Evolutionary conservation across 2,113 vertebrate genomes (phyloP), one percentile per base, ranked within the genome.

Genomic region (Psophia crepitans): DNA sequence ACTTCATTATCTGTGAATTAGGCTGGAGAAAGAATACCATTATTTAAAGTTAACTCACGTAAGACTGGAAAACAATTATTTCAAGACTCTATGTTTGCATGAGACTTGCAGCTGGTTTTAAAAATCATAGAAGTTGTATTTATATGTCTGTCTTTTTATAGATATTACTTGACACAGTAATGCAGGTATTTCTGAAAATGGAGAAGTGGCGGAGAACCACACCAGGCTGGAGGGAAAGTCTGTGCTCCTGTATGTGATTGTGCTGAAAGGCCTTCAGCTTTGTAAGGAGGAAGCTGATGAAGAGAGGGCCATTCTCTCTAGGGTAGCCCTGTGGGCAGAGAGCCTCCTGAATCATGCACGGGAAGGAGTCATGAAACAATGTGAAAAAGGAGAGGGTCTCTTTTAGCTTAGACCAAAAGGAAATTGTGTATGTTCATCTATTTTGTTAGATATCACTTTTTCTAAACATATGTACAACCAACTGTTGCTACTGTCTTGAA

Each of bases 1-100:
- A 65, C 41, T 83, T 96, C 33, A 66, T 87, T 84, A 41, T 81
- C 60, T 81, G 27, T 43, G 23, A 93, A 66, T 84, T 39, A 89
- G 37, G n/a, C 21, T 70, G 35, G n/a, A 89, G 17, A 75, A 95
- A 91, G 51, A 66, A 84, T n/a, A 32, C 6, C 2, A 32, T 58
- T 81, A 60, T 70, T 84, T 73, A n/a, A 74, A 88, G 41, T 49
- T 61, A 70, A 56, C n/a, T 28, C 49, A 44, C 13, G 23, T 24
- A 70, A 56, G 58, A 84, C 28, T n/a, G 30, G 41, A 54, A 68
- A 77, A 33, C 7, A 79, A 44, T 41, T 70, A 26, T 73, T 69
- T 48, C 44, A 30, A 48, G 49, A 30, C 15, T 76, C 39, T 15
- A 21, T 22, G 19, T 43, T 19, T 79, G 65, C 32, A 30, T 41